Base-by-base conservation (phyloP, 2,113 vertebrate species). In the Erythrocercus mccallii region DNA sequence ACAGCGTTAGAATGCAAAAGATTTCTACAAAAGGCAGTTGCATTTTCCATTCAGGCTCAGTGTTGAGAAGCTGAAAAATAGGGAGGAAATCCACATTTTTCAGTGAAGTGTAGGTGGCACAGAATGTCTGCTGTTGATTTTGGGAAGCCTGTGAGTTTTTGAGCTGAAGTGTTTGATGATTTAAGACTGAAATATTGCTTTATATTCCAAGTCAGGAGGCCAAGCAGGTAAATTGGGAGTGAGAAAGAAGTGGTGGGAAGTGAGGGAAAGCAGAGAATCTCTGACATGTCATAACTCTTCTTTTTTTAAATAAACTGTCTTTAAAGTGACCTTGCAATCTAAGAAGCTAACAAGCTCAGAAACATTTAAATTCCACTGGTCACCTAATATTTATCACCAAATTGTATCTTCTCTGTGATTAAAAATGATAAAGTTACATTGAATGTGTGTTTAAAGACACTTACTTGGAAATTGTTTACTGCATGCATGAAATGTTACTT, bases 401-500 rank as follows among this genome's bases (percentile, higher is more conserved):
- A 50, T 69, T 69, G 51, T 82, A 50, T 73, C 69, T 82, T 33
- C 17, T 86, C 68, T 71, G 61, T 72, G 48, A 69, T 48, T 48
- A 45, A 70, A 65, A 42, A 10, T 27, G 1, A 2, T 74, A 62
- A 42, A 89, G 56, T 62, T 80, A 12, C 12, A 9, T 62, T 87
- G n/a, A 90, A 50, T 30, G 19, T 66, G 37, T 71, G 50, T 85
- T 87, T 92, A 82, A 77, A 71, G 82, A 30, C 22, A 54, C 4
- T 62, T 72, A 35, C 9, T 35, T 80, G 48, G n/a, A 37, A 69
- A 73, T 68, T 50, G 74, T 90, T 96, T 82, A 78, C 57, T 95
- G 89, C 94, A 96, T 97, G 94, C 91, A 37, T 70, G 40, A 70
- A 86, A 23, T 72, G 31, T 40, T 82, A 66, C 30, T 90, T 88